Percentiles rank a stretch among this genome's conserved stretches.
phyloP scores from a whole-genome alignment of 2,888 invertebrate species.

The Laothoe populi region DNA sequence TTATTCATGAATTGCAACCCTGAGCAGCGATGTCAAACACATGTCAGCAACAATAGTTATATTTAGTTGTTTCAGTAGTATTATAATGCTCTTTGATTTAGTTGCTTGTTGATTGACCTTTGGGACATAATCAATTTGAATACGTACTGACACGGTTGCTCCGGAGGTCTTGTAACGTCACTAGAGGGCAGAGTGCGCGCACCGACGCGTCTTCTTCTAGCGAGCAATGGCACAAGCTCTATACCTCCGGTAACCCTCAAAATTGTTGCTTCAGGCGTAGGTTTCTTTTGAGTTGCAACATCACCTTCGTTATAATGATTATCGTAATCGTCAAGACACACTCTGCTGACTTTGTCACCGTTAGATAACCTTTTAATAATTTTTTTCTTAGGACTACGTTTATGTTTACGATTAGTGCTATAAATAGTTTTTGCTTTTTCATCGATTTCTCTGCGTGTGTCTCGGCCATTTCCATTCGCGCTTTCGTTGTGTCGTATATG shows the following conservation, averaged over 20 bases:
- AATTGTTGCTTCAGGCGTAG: constrained; percentile 71
- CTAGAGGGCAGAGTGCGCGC: constrained; percentile 77
- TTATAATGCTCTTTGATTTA: no score
- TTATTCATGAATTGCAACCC: neutral
- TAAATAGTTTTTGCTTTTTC: constrained; percentile 42
- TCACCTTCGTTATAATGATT: constrained; percentile 36
- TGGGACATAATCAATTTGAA: constrained; percentile 27
- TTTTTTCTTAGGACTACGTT: constrained; percentile 59
- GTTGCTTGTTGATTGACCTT: constrained; percentile 4
- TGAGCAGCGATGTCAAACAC: neutral
- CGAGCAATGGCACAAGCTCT: constrained; percentile 90
- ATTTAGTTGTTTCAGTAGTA: no score
- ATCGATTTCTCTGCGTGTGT: constrained; percentile 39
- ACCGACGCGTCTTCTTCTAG: constrained; percentile 85
- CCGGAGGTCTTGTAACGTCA: constrained; percentile 75
- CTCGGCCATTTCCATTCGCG: constrained; percentile 42
- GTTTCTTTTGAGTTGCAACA: constrained; percentile 54
- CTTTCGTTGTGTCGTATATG: constrained; percentile 55
- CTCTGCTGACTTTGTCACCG: constrained; percentile 59
- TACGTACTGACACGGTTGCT: constrained; percentile 75
- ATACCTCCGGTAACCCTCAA: constrained; percentile 86
- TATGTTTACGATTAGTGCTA: constrained; percentile 42
- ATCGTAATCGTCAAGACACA: constrained; percentile 53
- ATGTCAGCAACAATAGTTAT: constrained; percentile 8
- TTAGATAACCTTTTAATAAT: constrained; percentile 68